Percentiles rank a stretch among this genome's conserved stretches.
phyloP scores from a whole-genome alignment of 2,113 vertebrate genomes.

The Callipepla californica region DNA sequence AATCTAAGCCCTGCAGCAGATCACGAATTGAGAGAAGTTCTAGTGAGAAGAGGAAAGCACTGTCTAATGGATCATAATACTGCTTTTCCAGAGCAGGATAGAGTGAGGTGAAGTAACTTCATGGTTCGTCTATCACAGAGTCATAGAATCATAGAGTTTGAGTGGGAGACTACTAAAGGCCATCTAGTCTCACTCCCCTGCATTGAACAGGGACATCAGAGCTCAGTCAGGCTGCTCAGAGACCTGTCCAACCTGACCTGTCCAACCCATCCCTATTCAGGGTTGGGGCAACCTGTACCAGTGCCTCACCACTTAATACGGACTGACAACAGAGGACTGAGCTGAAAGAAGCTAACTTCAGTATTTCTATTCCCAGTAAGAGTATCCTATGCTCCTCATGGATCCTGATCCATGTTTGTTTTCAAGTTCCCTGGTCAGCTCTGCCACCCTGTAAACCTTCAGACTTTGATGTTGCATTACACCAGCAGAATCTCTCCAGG shows the following conservation, averaged over 20 bases:
- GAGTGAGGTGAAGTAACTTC: background rate
- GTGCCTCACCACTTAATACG: too few relatives aligned
- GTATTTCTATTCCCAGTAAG: background rate
- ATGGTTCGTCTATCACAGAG: background rate
- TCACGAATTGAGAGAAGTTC: background rate
- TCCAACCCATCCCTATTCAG: too few relatives aligned
- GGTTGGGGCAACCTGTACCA: too few relatives aligned
- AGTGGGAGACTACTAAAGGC: too few relatives aligned
- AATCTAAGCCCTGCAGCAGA: background rate
- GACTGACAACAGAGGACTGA: background rate
- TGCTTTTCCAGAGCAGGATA: background rate
- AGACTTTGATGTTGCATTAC: rapidly evolving
- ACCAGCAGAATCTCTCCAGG: background rate
- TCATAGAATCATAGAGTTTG: too few relatives aligned
- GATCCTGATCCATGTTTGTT: background rate
- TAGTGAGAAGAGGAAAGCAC: background rate
- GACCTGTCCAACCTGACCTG: too few relatives aligned
- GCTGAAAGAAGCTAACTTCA: background rate
- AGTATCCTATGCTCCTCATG: background rate
- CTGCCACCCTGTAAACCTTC: background rate
- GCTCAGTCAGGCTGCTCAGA: too few relatives aligned
- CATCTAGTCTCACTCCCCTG: too few relatives aligned
- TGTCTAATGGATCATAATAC: background rate
- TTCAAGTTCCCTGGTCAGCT: background rate
- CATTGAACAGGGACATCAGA: too few relatives aligned